Evolutionary conservation across 2,888 invertebrate genomes (phyloP).

Genomic region (Netelia melanura): DNA sequence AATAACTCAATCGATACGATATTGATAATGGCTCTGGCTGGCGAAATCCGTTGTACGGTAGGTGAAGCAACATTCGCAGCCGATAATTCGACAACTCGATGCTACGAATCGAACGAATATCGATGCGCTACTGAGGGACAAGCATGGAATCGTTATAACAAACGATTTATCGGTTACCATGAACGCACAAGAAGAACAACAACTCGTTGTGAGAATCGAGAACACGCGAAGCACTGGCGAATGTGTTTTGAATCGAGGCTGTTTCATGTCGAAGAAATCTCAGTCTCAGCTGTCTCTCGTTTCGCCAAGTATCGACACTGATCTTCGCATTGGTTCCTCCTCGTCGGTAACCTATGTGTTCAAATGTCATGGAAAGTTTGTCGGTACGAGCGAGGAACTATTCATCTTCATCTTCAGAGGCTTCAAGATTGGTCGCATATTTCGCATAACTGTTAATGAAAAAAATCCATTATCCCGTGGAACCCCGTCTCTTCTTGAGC

Average conservation of each 20-base stretch:
- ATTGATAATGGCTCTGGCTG: too few relatives aligned
- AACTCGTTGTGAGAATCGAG: slow-evolving; percentile 85
- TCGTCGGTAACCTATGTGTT: slow-evolving; percentile 85
- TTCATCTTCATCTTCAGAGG: slow-evolving; percentile 87
- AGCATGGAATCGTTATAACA: slow-evolving; percentile 86
- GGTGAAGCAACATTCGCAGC: too few relatives aligned
- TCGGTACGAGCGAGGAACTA: slow-evolving; percentile 88
- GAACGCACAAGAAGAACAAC: slow-evolving; percentile 84
- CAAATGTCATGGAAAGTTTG: slow-evolving; percentile 87
- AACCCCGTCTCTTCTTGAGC: neutral
- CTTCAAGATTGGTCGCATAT: slow-evolving; percentile 87
- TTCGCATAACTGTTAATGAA: slow-evolving; percentile 86
- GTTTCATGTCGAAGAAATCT: slow-evolving; percentile 86
- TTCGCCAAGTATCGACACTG: slow-evolving; percentile 82
- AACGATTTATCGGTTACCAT: slow-evolving; percentile 84
- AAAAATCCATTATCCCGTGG: slow-evolving; percentile 57
- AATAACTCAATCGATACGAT: neutral
- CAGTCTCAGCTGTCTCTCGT: slow-evolving; percentile 86
- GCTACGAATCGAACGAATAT: slow-evolving; percentile 58
- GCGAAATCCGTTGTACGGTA: too few relatives aligned
- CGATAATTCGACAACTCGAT: too few relatives aligned
- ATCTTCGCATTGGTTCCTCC: slow-evolving; percentile 84
- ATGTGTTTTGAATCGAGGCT: slow-evolving; percentile 85
- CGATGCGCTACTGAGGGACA: slow-evolving; percentile 81
- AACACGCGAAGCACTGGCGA: slow-evolving; percentile 83